Percentiles rank a stretch among this genome's conserved stretches.
phyloP scores from a whole-genome alignment of 2,888 invertebrate genomes.

The Spisula subtruncata region DNA sequence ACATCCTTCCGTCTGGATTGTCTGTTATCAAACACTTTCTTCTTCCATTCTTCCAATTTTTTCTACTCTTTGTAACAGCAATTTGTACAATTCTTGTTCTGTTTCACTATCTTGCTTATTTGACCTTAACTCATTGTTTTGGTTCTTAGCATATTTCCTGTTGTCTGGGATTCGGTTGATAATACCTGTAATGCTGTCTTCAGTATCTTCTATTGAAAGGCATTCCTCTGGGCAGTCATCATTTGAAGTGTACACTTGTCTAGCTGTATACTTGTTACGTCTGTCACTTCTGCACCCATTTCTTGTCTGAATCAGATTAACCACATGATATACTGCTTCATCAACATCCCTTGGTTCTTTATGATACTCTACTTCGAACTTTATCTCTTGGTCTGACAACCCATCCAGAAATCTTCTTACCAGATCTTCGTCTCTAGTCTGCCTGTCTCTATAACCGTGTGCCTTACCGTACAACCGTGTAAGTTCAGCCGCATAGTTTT shows the following conservation, averaged over 20 bases:
- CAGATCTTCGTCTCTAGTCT: slow-evolving; percentile 60
- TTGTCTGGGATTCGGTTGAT: background rate
- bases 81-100: background rate
- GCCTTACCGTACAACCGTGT: slow-evolving; percentile 61
- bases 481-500: slow-evolving; percentile 63
- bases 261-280: background rate
- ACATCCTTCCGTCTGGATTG: background rate
- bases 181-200: background rate
- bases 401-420: slow-evolving; percentile 60
- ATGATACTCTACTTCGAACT: slow-evolving; percentile 48
- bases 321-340: slow-evolving; percentile 57
- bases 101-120: background rate
- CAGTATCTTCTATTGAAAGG: background rate
- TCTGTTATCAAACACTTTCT: background rate
- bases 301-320: slow-evolving; percentile 49
- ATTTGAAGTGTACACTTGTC: background rate
- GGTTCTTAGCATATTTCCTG: background rate
- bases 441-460: slow-evolving; percentile 45
- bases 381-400: slow-evolving; percentile 50
- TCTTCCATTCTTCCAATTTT: slow-evolving; percentile 1
- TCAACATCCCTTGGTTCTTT: slow-evolving; percentile 49
- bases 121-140: background rate
- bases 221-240: background rate
- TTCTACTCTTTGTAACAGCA: slow-evolving; percentile 6
- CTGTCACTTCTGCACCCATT: background rate